Conservation (phyloP, 2,888 invertebrate genomes). For the Sinhomidia bicolor region DNA sequence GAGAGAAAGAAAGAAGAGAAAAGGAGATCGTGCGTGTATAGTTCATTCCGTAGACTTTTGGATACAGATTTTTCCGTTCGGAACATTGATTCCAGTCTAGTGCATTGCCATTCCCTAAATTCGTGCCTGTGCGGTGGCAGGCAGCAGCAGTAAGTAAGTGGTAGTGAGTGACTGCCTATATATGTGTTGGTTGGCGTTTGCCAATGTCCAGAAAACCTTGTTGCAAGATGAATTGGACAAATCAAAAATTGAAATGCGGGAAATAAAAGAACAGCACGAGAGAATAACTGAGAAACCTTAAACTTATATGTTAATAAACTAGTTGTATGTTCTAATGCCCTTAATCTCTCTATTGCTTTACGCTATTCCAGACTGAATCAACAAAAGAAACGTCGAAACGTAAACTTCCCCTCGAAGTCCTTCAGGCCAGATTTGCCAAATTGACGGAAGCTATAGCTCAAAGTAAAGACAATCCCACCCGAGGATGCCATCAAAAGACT, state of each 20-base stretch:
- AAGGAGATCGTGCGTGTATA: not conserved
- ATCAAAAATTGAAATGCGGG: slow-evolving; percentile 80
- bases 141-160: not conserved
- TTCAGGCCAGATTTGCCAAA: slow-evolving; percentile 58
- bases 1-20: not conserved
- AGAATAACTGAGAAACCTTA: not conserved
- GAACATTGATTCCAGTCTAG: slow-evolving; percentile 27
- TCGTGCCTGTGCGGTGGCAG: not conserved
- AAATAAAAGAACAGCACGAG: slow-evolving; percentile 78
- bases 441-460: slow-evolving; percentile 44
- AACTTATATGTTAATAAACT: too few relatives aligned
- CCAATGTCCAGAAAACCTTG: slow-evolving; percentile 83
- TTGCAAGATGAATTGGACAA: slow-evolving; percentile 83
- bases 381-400: slow-evolving; percentile 49
- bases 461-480: slow-evolving; percentile 11
- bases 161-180: not conserved
- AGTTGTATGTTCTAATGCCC: too few relatives aligned
- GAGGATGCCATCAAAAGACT: slow-evolving; percentile 57
- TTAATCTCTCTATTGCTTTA: not conserved
- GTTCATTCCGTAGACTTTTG: not conserved
- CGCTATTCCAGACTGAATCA: slow-evolving; percentile 32
- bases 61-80: slow-evolving; percentile 65
- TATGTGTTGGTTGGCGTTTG: slow-evolving; percentile 81
- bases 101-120: not conserved
- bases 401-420: slow-evolving; percentile 46